A percentile compares a stretch with the other conserved stretches of the same genome.
Conservation (phyloP, 2,888 invertebrate genomes). For the Heliothis peltigera region DNA sequence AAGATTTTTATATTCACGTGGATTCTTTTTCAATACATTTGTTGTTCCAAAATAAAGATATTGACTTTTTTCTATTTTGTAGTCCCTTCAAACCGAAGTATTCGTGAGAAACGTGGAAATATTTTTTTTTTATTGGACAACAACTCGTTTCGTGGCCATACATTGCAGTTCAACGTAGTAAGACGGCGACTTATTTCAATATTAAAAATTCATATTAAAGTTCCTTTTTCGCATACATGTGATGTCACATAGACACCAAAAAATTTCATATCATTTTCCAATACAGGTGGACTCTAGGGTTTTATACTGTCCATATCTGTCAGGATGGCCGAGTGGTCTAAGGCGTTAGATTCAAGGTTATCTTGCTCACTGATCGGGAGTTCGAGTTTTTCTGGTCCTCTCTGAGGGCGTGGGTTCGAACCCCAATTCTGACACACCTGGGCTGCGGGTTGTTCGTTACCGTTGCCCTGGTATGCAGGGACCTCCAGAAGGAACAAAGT, state of each 20-base stretch:
- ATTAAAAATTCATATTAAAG: neutral
- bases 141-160: neutral
- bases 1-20: conserved; percentile 25
- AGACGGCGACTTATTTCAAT: too few relatives aligned
- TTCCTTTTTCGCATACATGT: neutral
- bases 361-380: too few relatives aligned
- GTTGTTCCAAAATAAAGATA: conserved; percentile 12
- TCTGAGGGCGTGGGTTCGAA: too few relatives aligned
- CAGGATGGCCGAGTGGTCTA: too few relatives aligned
- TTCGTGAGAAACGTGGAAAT: conserved; percentile 4
- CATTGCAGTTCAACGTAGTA: neutral
- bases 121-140: neutral
- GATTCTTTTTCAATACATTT: conserved; percentile 20
- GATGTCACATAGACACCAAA: neutral
- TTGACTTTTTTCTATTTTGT: conserved; percentile 26
- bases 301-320: neutral
- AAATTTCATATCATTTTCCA: neutral
- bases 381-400: too few relatives aligned
- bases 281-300: neutral
- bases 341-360: too few relatives aligned
- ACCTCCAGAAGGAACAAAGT: too few relatives aligned
- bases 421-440: too few relatives aligned
- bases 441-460: too few relatives aligned
- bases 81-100: neutral
- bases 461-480: too few relatives aligned